Evolutionary conservation across 1,140 invertebrate species (phyloP).

Genomic region (Achatina immaculata): DNA sequence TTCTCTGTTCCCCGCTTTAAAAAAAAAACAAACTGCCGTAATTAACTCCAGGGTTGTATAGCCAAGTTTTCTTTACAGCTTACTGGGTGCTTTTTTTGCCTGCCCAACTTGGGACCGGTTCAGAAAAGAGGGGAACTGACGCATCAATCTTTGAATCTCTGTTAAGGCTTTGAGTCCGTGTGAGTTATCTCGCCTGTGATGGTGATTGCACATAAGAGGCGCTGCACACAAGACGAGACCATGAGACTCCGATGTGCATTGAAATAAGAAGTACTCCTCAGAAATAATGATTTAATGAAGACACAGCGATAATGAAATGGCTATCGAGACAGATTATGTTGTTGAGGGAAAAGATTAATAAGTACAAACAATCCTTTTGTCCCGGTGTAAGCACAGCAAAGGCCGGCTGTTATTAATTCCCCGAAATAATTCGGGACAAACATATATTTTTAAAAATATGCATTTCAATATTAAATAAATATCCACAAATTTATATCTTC

Average conservation of each 20-base stretch:
- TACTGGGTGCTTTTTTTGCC: background rate
- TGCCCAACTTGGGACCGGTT: background rate
- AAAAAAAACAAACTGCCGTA: too few species aligned
- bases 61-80: background rate
- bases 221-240: background rate
- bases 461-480: too few species aligned
- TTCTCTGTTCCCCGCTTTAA: background rate
- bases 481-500: too few species aligned
- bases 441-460: too few species aligned
- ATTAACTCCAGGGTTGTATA: background rate
- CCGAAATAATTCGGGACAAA: background rate
- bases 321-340: background rate
- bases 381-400: background rate
- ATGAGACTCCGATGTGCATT: background rate
- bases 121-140: too few species aligned
- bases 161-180: background rate
- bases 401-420: background rate
- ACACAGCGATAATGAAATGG: background rate
- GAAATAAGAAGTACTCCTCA: background rate
- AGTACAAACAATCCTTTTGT: too few species aligned
- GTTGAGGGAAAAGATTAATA: too few species aligned
- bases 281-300: conserved; percentile 10
- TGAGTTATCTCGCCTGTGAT: background rate
- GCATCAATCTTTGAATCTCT: background rate
- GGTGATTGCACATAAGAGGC: background rate